Base-by-base conservation (phyloP, 2,888 invertebrate species). In the Camptogramma bilineatum region DNA sequence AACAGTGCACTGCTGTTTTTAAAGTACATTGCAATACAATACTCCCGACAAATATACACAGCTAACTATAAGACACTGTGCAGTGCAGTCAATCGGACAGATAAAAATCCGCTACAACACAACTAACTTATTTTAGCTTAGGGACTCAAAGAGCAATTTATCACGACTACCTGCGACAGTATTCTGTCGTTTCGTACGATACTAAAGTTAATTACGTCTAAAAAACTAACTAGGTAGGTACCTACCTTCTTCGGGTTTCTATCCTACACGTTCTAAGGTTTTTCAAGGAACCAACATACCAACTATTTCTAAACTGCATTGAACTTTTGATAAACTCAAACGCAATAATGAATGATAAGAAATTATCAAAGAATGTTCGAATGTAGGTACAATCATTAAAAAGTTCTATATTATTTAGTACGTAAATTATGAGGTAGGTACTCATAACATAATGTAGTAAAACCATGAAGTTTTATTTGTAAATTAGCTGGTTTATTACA, bases 1-100 rank as follows among this genome's bases (percentile, higher is more conserved):
- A 81, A 81, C 73, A 71, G 69, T 59, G 66, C 75, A 78, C 73
- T 77, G 77, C 70, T 78, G 77, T 77, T 75, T 70, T 62, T 53
- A 64, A 64, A 57, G 52, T 70, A 62, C 62, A 64, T 54, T 52
- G 61, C 62, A 64, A 54, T 52, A 62, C 60, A 64, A 56, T 62
- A 62, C 63, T 63, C 64, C 39, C 64, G 54, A 58, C 51, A 55
- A 24, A 17, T 57, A 34, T 50, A 64, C 47, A 8, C 51, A 64
- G 8, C 9, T 64, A 66, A 13, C 9, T 62, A 60, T 62, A 62
- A 52, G 63, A 64, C 54, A 42, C 58, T 19, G 31, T 55, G 48
- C 39, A 54, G 16, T 28, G 1, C 34, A 39, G 34, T 39, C 53
- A 50, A 56, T 54, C 44, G 50, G 34, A 66, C 47, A 63, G 66